Evolutionary conservation across 1,140 invertebrate species (phyloP).

Genomic region (Heliconius nattereri): DNA sequence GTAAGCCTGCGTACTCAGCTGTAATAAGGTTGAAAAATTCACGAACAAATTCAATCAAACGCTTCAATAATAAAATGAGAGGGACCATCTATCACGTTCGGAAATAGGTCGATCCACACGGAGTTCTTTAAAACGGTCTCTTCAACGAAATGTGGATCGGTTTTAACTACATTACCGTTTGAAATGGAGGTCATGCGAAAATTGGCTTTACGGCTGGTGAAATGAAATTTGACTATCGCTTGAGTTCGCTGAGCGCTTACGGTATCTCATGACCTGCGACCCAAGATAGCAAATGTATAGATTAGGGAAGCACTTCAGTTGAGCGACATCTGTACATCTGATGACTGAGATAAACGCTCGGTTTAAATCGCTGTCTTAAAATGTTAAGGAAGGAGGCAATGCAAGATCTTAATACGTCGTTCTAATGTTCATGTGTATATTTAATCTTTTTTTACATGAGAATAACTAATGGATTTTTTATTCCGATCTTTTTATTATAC

Average conservation of each 20-base stretch:
- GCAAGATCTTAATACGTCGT: constrained; percentile 2
- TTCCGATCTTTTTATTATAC: too few species aligned
- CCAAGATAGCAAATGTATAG: constrained; percentile 57
- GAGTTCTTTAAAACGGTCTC: constrained; percentile 57
- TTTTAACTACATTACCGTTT: constrained; percentile 42
- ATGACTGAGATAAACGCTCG: constrained; percentile 53
- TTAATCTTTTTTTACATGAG: not conserved
- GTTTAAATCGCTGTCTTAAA: constrained; percentile 26
- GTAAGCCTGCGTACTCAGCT: constrained; percentile 25
- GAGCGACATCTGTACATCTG: constrained; percentile 56
- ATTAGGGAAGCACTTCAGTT: constrained; percentile 54
- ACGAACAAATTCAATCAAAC: constrained; percentile 44
- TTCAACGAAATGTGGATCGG: constrained; percentile 45
- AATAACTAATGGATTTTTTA: not conserved
- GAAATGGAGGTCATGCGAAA: constrained; percentile 35
- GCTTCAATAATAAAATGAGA: constrained; percentile 47
- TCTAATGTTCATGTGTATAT: not conserved
- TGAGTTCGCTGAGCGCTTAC: constrained; percentile 48
- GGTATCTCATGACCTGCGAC: constrained; percentile 64
- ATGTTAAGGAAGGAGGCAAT: constrained; percentile 11
- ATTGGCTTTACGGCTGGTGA: constrained; percentile 44
- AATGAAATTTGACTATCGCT: constrained; percentile 39
- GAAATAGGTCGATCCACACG: constrained; percentile 56
- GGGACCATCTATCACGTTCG: constrained; percentile 53
- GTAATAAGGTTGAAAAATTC: constrained; percentile 38